Evolutionary conservation across 2,797 vertebrate species (phyloP).

Genomic region (Crocidura indochinensis): DNA sequence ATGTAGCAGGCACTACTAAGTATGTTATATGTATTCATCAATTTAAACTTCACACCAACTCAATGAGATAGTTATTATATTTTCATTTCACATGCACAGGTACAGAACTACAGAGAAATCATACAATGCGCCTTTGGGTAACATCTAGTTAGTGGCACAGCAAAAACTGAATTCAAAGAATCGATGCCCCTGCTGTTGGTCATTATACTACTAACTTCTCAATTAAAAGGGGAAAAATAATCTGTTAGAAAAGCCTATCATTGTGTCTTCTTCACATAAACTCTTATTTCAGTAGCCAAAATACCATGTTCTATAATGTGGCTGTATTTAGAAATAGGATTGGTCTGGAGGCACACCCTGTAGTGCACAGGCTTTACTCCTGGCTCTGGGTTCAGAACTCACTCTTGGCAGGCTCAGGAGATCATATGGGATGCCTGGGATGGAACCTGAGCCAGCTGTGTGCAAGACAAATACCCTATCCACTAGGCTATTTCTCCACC

Average conservation of each 20-base stretch:
- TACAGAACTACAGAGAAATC: background rate
- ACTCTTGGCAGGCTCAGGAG: too few species aligned
- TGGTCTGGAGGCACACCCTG: too few species aligned
- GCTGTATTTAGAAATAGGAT: background rate
- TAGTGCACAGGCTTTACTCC: too few species aligned
- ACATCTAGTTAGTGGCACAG: background rate
- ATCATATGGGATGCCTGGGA: too few species aligned
- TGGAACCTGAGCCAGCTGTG: too few species aligned
- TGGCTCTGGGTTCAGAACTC: too few species aligned
- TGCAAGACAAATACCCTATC: too few species aligned
- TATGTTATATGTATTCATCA: slow-evolving; percentile 1
- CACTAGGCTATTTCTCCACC: too few species aligned
- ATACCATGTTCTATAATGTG: background rate
- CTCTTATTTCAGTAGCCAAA: background rate
- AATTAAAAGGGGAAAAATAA: background rate
- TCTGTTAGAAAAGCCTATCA: background rate
- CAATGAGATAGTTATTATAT: slow-evolving; percentile 4
- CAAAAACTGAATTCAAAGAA: background rate
- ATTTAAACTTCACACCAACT: slow-evolving; percentile 27
- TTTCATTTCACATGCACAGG: background rate
- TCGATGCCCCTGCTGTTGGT: background rate
- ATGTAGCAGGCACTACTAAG: background rate
- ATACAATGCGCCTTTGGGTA: slow-evolving; percentile 1
- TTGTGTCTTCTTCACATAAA: background rate
- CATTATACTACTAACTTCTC: slow-evolving; percentile 1